Conservation (phyloP, 2,888 invertebrate genomes). For the Anagyrus pseudococci region DNA sequence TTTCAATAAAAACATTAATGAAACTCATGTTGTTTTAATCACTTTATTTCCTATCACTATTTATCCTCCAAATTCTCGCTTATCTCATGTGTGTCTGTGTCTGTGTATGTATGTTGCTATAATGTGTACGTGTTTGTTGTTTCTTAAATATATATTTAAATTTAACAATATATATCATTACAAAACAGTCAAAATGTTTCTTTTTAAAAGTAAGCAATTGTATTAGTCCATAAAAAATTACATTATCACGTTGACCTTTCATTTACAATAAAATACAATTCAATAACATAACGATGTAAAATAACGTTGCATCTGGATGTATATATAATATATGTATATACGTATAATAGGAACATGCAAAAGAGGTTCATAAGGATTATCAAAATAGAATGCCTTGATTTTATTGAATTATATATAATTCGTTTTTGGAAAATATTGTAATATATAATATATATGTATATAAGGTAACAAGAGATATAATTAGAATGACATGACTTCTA, state of each 20-base stretch:
- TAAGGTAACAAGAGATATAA: slow-evolving; percentile 59
- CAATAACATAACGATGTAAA: slow-evolving; percentile 6
- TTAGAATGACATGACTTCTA: slow-evolving; percentile 59
- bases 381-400: slow-evolving; percentile 42
- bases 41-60: slow-evolving; percentile 12
- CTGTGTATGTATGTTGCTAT: background rate
- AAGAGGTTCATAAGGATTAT: slow-evolving; percentile 21
- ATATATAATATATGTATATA: slow-evolving; percentile 2
- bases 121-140: background rate
- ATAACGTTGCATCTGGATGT: too few relatives aligned
- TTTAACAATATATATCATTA: slow-evolving; percentile 7
- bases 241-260: slow-evolving; percentile 9
- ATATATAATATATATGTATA: slow-evolving; percentile 51
- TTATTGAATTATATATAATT: slow-evolving; percentile 60
- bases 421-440: slow-evolving; percentile 58
- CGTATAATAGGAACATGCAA: slow-evolving; percentile 17
- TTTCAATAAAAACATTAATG: slow-evolving; percentile 36
- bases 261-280: slow-evolving; percentile 19
- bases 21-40: slow-evolving; percentile 1
- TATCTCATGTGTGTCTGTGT: background rate
- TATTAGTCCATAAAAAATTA: slow-evolving; percentile 19
- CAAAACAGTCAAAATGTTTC: slow-evolving; percentile 13
- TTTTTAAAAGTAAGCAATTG: slow-evolving; percentile 12
- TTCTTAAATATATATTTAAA: slow-evolving; percentile 2
- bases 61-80: background rate